phyloP scores from a whole-genome alignment of 2,888 invertebrate genomes.

The Drosophila borborema region DNA sequence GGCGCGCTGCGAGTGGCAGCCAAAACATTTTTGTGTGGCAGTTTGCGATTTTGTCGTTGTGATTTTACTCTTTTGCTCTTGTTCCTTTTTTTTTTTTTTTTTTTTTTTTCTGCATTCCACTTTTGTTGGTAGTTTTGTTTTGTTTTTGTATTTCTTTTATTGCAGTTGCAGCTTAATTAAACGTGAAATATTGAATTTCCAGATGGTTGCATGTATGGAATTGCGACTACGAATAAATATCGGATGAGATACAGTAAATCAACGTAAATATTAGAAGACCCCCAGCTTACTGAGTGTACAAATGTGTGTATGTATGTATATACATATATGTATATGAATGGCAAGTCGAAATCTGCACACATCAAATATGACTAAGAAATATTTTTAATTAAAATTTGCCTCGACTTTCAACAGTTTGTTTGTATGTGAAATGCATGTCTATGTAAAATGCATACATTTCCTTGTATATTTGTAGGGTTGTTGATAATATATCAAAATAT shows the following conservation, averaged over 20 bases:
- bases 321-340: not conserved
- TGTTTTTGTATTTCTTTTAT: conserved; percentile 29
- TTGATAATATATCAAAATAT: too few species aligned
- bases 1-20: conserved; percentile 43
- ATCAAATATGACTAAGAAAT: not conserved
- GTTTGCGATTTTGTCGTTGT: conserved; percentile 70
- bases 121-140: conserved; percentile 33
- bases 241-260: conserved; percentile 37
- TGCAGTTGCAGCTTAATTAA: conserved; percentile 72
- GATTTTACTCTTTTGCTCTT: conserved; percentile 51
- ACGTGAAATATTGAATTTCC: conserved; percentile 73
- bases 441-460: not conserved
- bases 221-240: conserved; percentile 42
- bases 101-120: conserved; percentile 3
- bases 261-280: conserved; percentile 44
- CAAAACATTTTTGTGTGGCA: conserved; percentile 61
- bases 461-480: too few species aligned
- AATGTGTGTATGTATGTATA: not conserved
- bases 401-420: not conserved
- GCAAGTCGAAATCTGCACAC: not conserved
- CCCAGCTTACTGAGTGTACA: not conserved
- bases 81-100: conserved; percentile 10
- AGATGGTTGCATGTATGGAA: conserved; percentile 46
- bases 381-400: not conserved
- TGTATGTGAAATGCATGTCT: not conserved